A percentile compares a stretch with the other conserved stretches of the same genome.
phyloP scores from a whole-genome alignment of 2,113 vertebrate genomes.

The Gasterosteus aculeatus region DNA sequence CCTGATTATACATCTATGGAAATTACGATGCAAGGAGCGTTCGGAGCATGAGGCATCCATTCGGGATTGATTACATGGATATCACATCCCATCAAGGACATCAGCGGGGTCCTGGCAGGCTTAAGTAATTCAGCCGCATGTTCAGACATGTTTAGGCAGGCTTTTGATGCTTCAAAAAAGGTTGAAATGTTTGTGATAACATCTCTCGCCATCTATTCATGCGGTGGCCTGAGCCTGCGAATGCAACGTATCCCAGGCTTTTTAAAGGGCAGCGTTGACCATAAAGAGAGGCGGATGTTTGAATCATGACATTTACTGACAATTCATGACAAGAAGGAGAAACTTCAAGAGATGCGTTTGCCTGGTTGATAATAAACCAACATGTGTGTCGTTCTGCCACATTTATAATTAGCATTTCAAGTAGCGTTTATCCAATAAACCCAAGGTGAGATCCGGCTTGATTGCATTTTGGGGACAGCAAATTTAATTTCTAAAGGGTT shows the following conservation, averaged over 20 bases:
- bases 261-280: constrained; percentile 66
- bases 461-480: not conserved
- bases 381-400: not conserved
- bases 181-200: constrained; percentile 69
- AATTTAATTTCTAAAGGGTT: not conserved
- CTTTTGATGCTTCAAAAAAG: constrained; percentile 71
- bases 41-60: constrained; percentile 41
- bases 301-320: constrained; percentile 59
- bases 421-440: not conserved
- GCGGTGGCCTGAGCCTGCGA: constrained; percentile 37
- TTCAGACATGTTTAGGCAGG: constrained; percentile 65
- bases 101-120: constrained; percentile 41
- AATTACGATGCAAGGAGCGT: constrained; percentile 59
- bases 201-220: constrained; percentile 71
- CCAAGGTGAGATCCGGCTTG: not conserved
- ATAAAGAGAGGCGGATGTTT: constrained; percentile 40
- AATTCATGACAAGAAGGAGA: constrained; percentile 26
- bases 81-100: constrained; percentile 70
- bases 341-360: constrained; percentile 6
- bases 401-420: not conserved
- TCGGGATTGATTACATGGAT: constrained; percentile 69
- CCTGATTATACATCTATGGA: constrained; percentile 50
- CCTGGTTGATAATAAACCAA: not conserved
- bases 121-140: constrained; percentile 63
- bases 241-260: constrained; percentile 23